Conservation (phyloP, 1,140 invertebrate genomes). For the Apis florea region DNA sequence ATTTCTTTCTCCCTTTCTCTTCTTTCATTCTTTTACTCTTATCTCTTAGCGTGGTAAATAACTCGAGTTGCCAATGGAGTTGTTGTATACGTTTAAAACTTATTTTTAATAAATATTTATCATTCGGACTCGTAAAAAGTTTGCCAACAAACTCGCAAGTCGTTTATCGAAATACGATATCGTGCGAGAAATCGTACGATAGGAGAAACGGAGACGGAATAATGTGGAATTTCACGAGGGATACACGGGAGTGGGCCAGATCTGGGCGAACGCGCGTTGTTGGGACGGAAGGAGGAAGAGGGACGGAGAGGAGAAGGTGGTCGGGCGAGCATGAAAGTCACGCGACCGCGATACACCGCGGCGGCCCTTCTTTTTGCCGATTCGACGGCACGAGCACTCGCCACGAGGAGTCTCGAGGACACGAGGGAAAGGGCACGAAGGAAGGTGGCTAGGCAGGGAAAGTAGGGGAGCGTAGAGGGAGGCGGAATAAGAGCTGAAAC, state of each 20-base stretch:
- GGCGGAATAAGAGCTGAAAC: slow-evolving; percentile 71
- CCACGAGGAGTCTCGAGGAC: slow-evolving; percentile 39
- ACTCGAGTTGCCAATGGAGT: neutral
- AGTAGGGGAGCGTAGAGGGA: slow-evolving; percentile 2
- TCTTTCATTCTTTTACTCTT: neutral
- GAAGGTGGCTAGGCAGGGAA: slow-evolving; percentile 28
- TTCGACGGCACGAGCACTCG: slow-evolving; percentile 55
- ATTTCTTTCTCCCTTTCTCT: too few species aligned
- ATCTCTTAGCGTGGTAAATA: too few species aligned
- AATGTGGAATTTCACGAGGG: too few species aligned
- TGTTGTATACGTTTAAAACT: too few species aligned
- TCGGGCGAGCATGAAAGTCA: slow-evolving; percentile 70
- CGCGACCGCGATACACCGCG: slow-evolving; percentile 66
- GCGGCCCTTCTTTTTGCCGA: slow-evolving; percentile 66
- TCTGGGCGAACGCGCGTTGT: neutral
- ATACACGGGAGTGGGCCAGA: slow-evolving; percentile 43
- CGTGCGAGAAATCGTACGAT: too few species aligned
- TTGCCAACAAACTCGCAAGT: too few species aligned
- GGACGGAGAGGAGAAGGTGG: slow-evolving; percentile 1
- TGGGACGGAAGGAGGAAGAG: neutral
- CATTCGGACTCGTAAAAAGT: too few species aligned
- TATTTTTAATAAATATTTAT: too few species aligned
- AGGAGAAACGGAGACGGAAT: too few species aligned
- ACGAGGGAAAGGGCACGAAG: slow-evolving; percentile 43
- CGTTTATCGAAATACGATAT: too few species aligned